Percentiles rank a stretch among this genome's conserved stretches.
Conservation (phyloP, 2,888 invertebrate genomes). For the Peribatodes rhomboidaria region DNA sequence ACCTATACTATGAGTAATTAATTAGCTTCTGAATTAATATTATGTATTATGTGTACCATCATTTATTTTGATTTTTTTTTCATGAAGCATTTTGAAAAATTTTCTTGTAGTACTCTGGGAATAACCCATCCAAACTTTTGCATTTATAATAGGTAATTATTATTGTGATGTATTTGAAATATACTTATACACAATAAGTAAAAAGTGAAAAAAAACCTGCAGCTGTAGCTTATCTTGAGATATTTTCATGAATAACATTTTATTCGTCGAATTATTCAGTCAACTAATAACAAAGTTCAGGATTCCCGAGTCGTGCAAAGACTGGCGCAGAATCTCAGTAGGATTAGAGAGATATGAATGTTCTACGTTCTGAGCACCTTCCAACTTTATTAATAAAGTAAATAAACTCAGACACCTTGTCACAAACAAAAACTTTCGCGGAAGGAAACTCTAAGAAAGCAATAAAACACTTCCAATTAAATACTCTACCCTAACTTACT, state of each 20-base stretch:
- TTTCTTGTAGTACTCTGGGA: too few species aligned
- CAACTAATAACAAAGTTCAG: conserved; percentile 32
- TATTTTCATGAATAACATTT: conserved; percentile 5
- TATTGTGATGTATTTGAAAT: too few species aligned
- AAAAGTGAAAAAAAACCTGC: too few species aligned
- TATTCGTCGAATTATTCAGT: conserved; percentile 16
- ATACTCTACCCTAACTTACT: not conserved
- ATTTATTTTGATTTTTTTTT: too few species aligned
- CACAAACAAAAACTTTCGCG: conserved; percentile 12
- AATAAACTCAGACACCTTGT: conserved; percentile 9
- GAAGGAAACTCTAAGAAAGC: not conserved
- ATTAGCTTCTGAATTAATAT: not conserved
- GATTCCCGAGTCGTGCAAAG: conserved; percentile 23
- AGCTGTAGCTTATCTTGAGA: not conserved
- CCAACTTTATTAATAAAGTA: conserved; percentile 32
- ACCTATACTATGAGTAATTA: too few species aligned
- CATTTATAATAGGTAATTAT: too few species aligned
- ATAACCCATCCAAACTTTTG: too few species aligned
- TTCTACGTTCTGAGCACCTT: conserved; percentile 11
- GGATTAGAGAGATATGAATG: conserved; percentile 25
- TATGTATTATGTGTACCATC: too few species aligned
- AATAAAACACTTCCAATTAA: conserved; percentile 4
- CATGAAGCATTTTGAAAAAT: too few species aligned
- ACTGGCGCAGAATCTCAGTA: conserved; percentile 25
- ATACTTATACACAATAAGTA: too few species aligned